Evolutionary conservation across 2,113 vertebrate species (phyloP).

Genomic region (Hiodon alosoides): DNA sequence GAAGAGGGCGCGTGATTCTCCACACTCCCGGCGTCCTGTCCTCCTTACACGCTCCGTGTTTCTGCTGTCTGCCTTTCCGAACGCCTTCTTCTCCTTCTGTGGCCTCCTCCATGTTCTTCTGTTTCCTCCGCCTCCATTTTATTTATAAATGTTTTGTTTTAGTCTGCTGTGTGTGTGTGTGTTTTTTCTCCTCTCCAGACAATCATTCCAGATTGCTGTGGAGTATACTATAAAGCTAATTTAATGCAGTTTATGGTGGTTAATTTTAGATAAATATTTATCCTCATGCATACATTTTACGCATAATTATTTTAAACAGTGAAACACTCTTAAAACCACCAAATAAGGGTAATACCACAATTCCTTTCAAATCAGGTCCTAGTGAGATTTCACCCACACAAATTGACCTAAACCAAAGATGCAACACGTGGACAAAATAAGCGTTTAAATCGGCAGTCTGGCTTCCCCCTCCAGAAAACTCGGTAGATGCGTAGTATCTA

Average conservation of each 20-base stretch:
- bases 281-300: not conserved
- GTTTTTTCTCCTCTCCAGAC: conserved; percentile 1
- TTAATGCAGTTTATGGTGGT: conserved; percentile 6
- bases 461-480: too few species aligned
- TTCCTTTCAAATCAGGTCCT: too few species aligned
- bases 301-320: not conserved
- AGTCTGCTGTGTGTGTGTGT: too few species aligned
- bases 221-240: conserved; percentile 5
- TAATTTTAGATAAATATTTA: conserved; percentile 10
- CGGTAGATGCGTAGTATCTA: too few species aligned
- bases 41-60: not conserved
- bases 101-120: conserved; percentile 10
- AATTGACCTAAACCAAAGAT: too few species aligned
- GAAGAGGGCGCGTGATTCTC: conserved; percentile 45
- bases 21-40: conserved; percentile 11
- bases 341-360: too few species aligned
- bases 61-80: conserved; percentile 6
- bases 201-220: not conserved
- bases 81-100: conserved; percentile 22
- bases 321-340: too few species aligned
- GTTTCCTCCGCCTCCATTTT: not conserved
- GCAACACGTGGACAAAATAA: too few species aligned
- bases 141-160: conserved; percentile 5
- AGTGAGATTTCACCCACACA: too few species aligned
- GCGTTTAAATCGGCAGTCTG: too few species aligned